Conservation (phyloP, 2,113 vertebrate species). For the Hippopotamus amphibius region DNA sequence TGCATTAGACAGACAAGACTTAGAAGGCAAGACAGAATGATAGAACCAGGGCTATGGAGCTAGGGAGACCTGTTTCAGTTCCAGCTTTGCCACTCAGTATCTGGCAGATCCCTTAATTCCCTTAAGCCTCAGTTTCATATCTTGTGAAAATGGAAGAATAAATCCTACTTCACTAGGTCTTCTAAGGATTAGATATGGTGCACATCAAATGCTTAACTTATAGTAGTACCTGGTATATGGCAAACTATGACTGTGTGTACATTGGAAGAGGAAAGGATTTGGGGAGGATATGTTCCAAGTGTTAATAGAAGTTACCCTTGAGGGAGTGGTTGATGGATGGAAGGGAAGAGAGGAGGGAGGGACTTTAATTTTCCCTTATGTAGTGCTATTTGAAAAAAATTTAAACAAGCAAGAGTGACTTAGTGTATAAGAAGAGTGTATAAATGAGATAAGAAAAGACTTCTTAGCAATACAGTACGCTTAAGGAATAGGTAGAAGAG, state of each 20-base stretch:
- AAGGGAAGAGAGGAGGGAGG: not conserved
- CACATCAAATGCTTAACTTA: not conserved
- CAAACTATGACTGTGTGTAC: not conserved
- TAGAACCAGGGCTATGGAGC: not conserved
- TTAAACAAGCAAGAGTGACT: not conserved
- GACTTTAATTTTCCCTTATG: not conserved
- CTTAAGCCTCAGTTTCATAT: not conserved
- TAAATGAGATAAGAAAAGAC: not conserved
- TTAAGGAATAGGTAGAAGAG: not conserved
- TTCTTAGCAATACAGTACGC: not conserved
- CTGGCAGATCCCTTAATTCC: not conserved
- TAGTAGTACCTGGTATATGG: not conserved
- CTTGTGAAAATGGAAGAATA: slow-evolving; percentile 31
- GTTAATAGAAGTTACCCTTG: not conserved
- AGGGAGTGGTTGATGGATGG: not conserved
- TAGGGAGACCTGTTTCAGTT: not conserved
- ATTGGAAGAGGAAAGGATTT: not conserved
- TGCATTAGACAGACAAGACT: not conserved
- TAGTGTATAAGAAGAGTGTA: not conserved
- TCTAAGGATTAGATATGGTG: not conserved
- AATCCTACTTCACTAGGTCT: not conserved
- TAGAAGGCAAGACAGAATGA: not conserved
- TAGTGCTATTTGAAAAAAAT: not conserved
- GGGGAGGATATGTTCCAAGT: not conserved
- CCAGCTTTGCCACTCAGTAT: not conserved